Conservation (phyloP, 2,797 vertebrate genomes). For the Rhadinocentrus ornatus region DNA sequence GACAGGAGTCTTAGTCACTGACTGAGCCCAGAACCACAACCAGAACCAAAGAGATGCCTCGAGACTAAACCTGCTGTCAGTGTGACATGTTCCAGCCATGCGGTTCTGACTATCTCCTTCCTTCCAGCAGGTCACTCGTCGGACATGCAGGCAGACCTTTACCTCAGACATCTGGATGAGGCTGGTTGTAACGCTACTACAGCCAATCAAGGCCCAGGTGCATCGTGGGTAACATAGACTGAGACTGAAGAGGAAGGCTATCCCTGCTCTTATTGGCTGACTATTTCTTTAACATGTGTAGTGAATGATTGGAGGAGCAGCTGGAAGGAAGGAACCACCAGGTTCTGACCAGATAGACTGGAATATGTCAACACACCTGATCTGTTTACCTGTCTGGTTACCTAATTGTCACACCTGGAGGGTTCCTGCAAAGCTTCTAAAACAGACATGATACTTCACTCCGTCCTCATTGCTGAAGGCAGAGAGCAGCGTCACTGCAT, state of each 20-base stretch:
- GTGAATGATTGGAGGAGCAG: background rate
- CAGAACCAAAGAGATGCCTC: constrained; percentile 54
- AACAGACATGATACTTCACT: background rate
- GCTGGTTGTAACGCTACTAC: background rate
- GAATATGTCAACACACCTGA: background rate
- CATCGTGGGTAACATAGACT: background rate
- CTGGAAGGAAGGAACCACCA: background rate
- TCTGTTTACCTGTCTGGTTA: background rate
- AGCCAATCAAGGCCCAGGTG: background rate
- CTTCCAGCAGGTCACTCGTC: background rate
- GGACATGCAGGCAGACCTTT: background rate
- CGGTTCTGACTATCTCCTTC: background rate
- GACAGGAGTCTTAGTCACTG: constrained; percentile 99
- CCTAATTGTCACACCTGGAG: background rate
- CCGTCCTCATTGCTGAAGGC: background rate
- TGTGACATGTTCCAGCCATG: too few species aligned
- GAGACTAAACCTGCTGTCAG: constrained; percentile 51
- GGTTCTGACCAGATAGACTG: background rate
- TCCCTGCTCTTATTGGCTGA: background rate
- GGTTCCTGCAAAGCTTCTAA: constrained; percentile 6
- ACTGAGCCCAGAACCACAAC: constrained; percentile 87
- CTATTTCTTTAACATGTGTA: too few species aligned
- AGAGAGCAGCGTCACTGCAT: background rate
- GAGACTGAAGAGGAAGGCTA: background rate
- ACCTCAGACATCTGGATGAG: too few species aligned